Conservation (phyloP, 2,113 vertebrate genomes). For the Lycocorax pyrrhopterus region DNA sequence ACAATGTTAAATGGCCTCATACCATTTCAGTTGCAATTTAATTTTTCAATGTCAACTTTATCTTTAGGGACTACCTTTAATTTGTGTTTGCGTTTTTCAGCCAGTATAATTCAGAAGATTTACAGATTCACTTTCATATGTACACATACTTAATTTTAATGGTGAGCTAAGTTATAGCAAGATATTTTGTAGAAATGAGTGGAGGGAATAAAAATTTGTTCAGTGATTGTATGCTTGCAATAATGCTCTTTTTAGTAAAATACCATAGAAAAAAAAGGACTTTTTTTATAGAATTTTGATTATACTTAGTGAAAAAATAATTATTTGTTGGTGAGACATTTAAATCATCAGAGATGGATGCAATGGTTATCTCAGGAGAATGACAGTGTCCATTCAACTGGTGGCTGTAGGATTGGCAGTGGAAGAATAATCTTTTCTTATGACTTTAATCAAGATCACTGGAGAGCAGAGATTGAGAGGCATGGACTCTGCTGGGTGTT, state of each 20-base stretch:
- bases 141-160: background rate
- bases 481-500: too few relatives aligned
- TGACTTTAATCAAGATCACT: background rate
- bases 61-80: background rate
- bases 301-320: background rate
- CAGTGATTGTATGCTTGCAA: background rate
- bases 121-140: background rate
- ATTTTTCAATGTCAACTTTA: background rate
- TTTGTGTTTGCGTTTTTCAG: background rate
- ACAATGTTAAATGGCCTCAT: background rate
- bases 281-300: background rate
- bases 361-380: background rate
- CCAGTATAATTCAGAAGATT: background rate
- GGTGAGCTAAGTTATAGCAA: background rate
- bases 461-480: too few relatives aligned
- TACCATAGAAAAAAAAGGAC: fast-evolving
- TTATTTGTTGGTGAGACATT: background rate
- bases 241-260: background rate
- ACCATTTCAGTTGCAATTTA: background rate
- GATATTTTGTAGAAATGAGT: background rate
- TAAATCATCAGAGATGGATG: background rate
- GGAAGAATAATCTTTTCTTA: background rate
- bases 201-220: background rate
- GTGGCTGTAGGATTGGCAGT: background rate
- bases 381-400: too few relatives aligned